Conservation (phyloP, 2,113 vertebrate species). For the chimpanzee (Pan troglodytes) region NHGRI_mPanTro3-v2.1_pri NC_072410.2:13344501-13345000, state of each 20-base stretch:
- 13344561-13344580: background rate
- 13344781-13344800: background rate
- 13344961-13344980: background rate
- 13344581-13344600: rapidly evolving
- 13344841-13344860: background rate
- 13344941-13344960: background rate
- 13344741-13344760: too few relatives aligned
- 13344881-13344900: background rate
- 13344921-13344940: background rate
- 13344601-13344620: background rate
- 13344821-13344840: background rate
- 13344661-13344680: background rate
- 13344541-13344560: rapidly evolving
- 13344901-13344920: background rate
- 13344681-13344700: background rate
- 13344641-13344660: background rate
- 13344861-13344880: background rate
- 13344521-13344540: background rate
- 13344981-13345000: background rate
- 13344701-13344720: background rate
- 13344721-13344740: background rate
- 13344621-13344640: background rate
- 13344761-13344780: too few relatives aligned
- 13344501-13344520: background rate
- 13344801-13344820: background rate